Base-by-base conservation (phyloP, 2,113 vertebrate species). In the Crotophaga sulcirostris region DNA sequence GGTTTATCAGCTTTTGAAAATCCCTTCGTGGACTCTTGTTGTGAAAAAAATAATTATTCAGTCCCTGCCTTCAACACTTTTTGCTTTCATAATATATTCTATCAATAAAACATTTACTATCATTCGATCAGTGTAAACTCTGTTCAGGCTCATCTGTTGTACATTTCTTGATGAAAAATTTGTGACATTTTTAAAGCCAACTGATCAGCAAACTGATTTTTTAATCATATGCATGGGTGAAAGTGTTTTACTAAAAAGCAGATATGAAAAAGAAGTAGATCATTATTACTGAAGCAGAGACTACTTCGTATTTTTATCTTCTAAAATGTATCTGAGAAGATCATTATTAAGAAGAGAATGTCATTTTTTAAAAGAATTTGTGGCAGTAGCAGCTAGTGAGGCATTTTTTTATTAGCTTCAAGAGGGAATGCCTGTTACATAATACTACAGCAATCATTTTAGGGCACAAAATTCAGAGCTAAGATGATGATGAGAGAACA, bases 291-390 rank as follows among this genome's bases (percentile, higher is more conserved):
- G 64, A 81, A 92, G 55, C 47, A 56, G 60, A 89, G 72, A 90
- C 86, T 70, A 64, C 79, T 95, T 93, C 95, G n/a, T 77, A 90
- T 69, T 95, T 96, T 96, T 96, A 74, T 78, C 86, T 95, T 90
- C 56, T 86, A 79, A 90, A 94, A 87, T 75, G 79, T 64, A 90
- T 44, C 54, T 73, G 54, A 80, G 82, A 92, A 90, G 73, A 95
- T 90, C 64, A 73, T 92, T 81, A 78, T 94, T 86, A 92, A 94
- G 90, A 84, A 84, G 31, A 80, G 28, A 95, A 72, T 94, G 92
- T 81, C 36, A 94, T 90, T 96, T 96, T 96, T 86, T 82, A 90
- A 89, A 92, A 75, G 76, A 84, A 62, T 86, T 91, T 87, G 64
- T 77, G 73, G 40, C 88, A 94, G 58, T 86, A 93, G 78, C 40